Evolutionary conservation across 2,113 vertebrate species (phyloP).

Genomic region (Alethe diademata): DNA sequence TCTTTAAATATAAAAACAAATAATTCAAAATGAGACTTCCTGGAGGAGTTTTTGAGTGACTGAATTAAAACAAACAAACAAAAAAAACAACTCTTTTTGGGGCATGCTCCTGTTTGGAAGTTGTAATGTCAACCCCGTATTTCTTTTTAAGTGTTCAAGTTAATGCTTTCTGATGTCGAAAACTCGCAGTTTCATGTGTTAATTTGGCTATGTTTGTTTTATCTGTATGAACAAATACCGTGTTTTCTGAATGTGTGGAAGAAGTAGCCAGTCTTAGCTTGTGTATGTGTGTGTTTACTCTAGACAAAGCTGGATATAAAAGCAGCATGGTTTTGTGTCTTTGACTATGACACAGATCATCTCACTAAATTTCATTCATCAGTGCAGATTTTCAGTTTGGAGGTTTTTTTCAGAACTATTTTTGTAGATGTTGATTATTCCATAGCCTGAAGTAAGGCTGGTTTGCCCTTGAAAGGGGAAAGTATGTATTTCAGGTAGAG

Average conservation of each 20-base stretch:
- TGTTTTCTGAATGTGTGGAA: background rate
- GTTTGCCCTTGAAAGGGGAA: background rate
- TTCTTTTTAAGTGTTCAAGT: background rate
- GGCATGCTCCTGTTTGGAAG: background rate
- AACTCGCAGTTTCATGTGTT: background rate
- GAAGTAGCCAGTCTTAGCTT: background rate
- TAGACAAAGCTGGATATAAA: background rate
- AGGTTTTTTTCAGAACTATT: background rate
- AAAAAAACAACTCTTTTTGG: background rate
- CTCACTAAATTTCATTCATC: background rate
- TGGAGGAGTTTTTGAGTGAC: background rate
- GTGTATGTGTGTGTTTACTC: background rate
- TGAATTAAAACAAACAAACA: background rate
- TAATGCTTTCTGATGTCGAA: background rate
- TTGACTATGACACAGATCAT: background rate
- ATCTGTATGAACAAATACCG: background rate
- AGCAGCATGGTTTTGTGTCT: background rate
- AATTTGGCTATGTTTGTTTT: background rate
- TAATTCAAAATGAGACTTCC: background rate
- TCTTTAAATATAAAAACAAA: background rate
- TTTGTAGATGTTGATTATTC: background rate
- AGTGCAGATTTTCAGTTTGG: background rate
- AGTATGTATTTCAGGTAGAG: background rate
- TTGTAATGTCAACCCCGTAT: fast-evolving
- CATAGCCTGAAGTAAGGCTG: background rate